Evolutionary conservation across 2,888 invertebrate species (phyloP).

Genomic region (Shargacucullia verbasci): DNA sequence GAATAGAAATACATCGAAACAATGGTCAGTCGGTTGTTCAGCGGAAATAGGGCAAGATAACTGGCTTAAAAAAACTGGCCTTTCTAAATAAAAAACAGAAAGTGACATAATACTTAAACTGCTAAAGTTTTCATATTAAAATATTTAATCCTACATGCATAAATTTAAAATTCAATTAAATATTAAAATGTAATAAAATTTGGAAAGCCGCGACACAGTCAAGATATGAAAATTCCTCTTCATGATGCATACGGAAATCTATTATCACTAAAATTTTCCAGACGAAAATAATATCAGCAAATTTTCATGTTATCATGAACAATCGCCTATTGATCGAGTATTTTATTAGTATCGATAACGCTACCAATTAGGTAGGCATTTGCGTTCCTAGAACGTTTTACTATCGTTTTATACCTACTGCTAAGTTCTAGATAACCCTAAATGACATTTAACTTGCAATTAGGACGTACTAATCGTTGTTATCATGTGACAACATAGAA

Average conservation of each 20-base stretch:
- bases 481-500: too few species aligned
- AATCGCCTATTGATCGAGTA: constrained; percentile 36
- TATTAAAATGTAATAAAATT: too few species aligned
- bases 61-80: constrained; percentile 14
- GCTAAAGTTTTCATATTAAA: too few species aligned
- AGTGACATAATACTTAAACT: too few species aligned
- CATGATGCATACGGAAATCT: neutral
- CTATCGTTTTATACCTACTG: constrained; percentile 15
- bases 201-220: too few species aligned
- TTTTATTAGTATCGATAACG: constrained; percentile 40
- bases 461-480: constrained; percentile 10
- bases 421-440: constrained; percentile 25
- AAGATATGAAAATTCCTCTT: neutral
- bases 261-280: constrained; percentile 2
- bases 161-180: too few species aligned
- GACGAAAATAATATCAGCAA: neutral
- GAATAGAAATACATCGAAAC: constrained; percentile 31
- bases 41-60: constrained; percentile 33
- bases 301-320: constrained; percentile 37
- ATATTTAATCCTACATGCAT: too few species aligned
- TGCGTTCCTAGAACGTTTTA: constrained; percentile 30
- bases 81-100: too few species aligned
- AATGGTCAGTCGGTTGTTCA: constrained; percentile 38
- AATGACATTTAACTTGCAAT: constrained; percentile 19
- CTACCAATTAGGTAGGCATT: constrained; percentile 25